These are phyloP conservation scores for Lates calcarifer DNA, from an alignment of 2,113 vertebrate genomes.

Conservation along the genomic window DNA sequence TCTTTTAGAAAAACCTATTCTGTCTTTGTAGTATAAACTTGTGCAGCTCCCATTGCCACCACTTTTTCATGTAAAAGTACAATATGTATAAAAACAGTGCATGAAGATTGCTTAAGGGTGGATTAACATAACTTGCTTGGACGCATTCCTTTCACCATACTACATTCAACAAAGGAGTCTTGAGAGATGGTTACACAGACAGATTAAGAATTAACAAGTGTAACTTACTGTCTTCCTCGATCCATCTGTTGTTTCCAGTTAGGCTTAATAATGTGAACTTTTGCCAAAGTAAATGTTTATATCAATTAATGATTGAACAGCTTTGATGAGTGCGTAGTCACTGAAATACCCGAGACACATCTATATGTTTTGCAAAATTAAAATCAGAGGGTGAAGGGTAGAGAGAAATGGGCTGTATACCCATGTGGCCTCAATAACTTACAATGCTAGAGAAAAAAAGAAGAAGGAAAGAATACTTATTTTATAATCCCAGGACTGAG, in stretches of 20 bases:
- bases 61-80: conserved; percentile 33
- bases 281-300: conserved; percentile 80
- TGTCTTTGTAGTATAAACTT: conserved; percentile 27
- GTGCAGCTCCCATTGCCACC: not conserved
- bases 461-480: conserved; percentile 66
- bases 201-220: conserved; percentile 61
- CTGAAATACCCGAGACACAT: conserved; percentile 64
- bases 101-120: conserved; percentile 29
- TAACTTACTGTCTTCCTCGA: conserved; percentile 33
- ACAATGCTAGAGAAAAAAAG: conserved; percentile 65
- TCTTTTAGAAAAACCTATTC: conserved; percentile 5
- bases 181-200: conserved; percentile 25
- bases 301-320: conserved; percentile 73
- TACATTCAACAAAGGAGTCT: conserved; percentile 29
- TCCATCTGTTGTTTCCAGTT: conserved; percentile 70
- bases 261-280: conserved; percentile 71
- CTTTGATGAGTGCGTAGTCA: conserved; percentile 57
- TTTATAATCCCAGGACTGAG: conserved; percentile 77
- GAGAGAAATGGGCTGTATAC: conserved; percentile 54
- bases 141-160: conserved; percentile 6
- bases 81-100: conserved; percentile 17
- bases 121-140: conserved; percentile 47
- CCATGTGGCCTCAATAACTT: conserved; percentile 75
- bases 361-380: conserved; percentile 78
- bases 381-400: conserved; percentile 68